Percentiles rank a stretch among this genome's conserved stretches.
Conservation (phyloP, 2,888 invertebrate genomes). For the Bombylius discolor region DNA sequence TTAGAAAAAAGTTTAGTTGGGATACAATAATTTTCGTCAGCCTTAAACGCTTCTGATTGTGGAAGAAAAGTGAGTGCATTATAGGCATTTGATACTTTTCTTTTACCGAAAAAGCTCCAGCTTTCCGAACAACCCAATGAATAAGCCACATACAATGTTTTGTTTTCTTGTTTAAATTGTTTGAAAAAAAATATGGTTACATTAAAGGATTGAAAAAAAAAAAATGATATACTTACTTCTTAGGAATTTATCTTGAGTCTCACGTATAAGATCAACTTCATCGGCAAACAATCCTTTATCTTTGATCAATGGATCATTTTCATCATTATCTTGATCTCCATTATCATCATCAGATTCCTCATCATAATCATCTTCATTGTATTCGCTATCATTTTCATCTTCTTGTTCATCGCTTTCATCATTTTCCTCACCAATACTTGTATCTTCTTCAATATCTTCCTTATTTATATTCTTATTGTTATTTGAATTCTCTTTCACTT, state of each 20-base stretch:
- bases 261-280: conserved; percentile 27
- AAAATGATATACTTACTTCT: conserved; percentile 21
- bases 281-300: conserved; percentile 27
- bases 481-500: not conserved
- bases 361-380: conserved; percentile 3
- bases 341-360: conserved; percentile 7
- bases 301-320: conserved; percentile 19
- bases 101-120: too few species aligned
- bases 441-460: conserved; percentile 33
- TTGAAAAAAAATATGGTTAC: too few species aligned
- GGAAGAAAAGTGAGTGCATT: too few species aligned
- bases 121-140: too few species aligned
- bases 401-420: conserved; percentile 16
- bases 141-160: too few species aligned
- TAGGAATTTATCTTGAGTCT: conserved; percentile 28
- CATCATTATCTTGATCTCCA: conserved; percentile 8
- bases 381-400: conserved; percentile 3
- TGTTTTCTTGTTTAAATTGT: too few species aligned
- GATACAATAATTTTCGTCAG: too few species aligned
- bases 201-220: not conserved
- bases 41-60: too few species aligned
- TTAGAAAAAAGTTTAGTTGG: too few species aligned
- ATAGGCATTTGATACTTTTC: too few species aligned
- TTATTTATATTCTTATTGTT: conserved; percentile 24
- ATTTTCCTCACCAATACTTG: conserved; percentile 27